A percentile compares a stretch with the other conserved stretches of the same genome.
phyloP scores from a whole-genome alignment of 1,140 invertebrate genomes.

The Philaenus spumarius region DNA sequence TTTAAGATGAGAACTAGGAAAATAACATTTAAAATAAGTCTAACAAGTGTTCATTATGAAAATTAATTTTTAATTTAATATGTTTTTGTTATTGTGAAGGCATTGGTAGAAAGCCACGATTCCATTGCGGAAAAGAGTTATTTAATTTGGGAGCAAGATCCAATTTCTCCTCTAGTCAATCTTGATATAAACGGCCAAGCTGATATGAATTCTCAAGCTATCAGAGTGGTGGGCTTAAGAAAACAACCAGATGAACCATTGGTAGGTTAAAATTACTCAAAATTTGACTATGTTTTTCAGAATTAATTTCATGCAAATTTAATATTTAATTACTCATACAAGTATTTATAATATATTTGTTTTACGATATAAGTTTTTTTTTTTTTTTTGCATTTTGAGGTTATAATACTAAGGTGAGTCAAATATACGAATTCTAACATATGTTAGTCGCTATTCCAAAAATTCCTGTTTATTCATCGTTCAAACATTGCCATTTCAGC shows the following conservation, averaged over 20 bases:
- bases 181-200: constrained; percentile 38
- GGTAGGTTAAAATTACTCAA: too few species aligned
- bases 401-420: too few species aligned
- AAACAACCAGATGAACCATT: constrained; percentile 85
- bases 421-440: too few species aligned
- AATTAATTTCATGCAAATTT: too few species aligned
- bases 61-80: neutral
- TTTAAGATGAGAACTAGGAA: neutral
- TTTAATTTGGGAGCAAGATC: constrained; percentile 23
- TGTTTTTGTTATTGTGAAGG: constrained; percentile 15
- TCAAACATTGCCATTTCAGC: too few species aligned
- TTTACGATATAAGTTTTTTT: too few species aligned
- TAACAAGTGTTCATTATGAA: neutral
- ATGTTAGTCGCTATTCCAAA: too few species aligned
- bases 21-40: neutral
- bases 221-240: constrained; percentile 85
- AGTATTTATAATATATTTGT: too few species aligned
- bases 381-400: too few species aligned
- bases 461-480: too few species aligned
- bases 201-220: constrained; percentile 62
- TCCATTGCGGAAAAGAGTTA: constrained; percentile 24
- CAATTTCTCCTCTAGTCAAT: neutral
- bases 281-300: too few species aligned
- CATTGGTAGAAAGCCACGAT: constrained; percentile 29
- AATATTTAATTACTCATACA: too few species aligned